phyloP scores from a whole-genome alignment of 2,797 vertebrate species.

The Holocentrus rufus region DNA sequence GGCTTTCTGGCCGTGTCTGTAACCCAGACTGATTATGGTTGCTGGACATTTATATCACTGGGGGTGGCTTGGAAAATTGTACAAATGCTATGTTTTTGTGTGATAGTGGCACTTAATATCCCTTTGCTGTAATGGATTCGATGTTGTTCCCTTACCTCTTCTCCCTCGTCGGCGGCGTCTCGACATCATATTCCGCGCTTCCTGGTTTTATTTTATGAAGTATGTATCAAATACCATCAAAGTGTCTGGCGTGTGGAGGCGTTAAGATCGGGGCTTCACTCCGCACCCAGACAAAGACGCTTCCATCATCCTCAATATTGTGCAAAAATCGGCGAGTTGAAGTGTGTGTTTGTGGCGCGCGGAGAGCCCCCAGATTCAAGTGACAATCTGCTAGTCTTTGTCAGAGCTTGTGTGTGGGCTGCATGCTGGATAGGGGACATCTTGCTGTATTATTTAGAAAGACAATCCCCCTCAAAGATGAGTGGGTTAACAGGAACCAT shows the following conservation, averaged over 20 bases:
- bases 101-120: conserved; percentile 74
- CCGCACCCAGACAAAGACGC: conserved; percentile 74
- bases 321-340: conserved; percentile 71
- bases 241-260: conserved; percentile 66
- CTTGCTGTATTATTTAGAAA: conserved; percentile 80
- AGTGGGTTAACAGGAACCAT: conserved; percentile 83
- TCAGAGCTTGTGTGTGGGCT: conserved; percentile 71
- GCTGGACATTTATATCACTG: conserved; percentile 81
- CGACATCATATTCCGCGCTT: conserved; percentile 29
- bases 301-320: conserved; percentile 66
- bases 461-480: conserved; percentile 79
- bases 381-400: conserved; percentile 75
- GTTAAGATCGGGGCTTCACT: conserved; percentile 70
- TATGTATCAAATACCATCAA: conserved; percentile 64
- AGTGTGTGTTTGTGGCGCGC: conserved; percentile 68
- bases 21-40: conserved; percentile 80
- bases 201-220: conserved; percentile 64
- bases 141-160: conserved; percentile 64
- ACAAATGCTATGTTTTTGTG: conserved; percentile 74
- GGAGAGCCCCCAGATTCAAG: conserved; percentile 69
- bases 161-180: conserved; percentile 49
- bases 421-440: conserved; percentile 71
- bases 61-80: conserved; percentile 73
- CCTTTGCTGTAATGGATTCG: conserved; percentile 69
- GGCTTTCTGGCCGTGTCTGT: conserved; percentile 78